Evolutionary conservation across 2,888 invertebrate species (phyloP).

Genomic region (Diadromus collaris): DNA sequence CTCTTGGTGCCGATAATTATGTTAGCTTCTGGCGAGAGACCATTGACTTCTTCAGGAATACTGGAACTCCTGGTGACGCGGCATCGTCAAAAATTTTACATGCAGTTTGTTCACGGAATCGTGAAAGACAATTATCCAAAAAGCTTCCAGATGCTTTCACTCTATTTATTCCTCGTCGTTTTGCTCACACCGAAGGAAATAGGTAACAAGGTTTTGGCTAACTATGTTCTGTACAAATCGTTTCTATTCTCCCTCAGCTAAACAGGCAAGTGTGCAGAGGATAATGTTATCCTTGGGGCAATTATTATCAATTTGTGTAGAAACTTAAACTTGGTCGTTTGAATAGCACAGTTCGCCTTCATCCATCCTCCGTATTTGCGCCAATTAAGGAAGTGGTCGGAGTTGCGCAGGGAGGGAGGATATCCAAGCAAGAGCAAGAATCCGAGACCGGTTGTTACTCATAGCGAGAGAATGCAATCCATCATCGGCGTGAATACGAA

Average conservation of each 20-base stretch:
- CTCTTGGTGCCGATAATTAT: constrained; percentile 75
- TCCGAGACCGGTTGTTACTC: constrained; percentile 62
- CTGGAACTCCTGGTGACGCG: constrained; percentile 27
- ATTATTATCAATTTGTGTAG: constrained; percentile 42
- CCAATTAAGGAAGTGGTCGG: constrained; percentile 21
- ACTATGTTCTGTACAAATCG: constrained; percentile 5
- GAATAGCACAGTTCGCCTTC: constrained; percentile 27
- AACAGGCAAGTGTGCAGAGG: constrained; percentile 36
- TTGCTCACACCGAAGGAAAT: background rate
- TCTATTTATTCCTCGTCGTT: background rate
- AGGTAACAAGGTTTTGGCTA: background rate
- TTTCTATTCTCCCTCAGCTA: constrained; percentile 21
- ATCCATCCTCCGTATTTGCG: constrained; percentile 42
- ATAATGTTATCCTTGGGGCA: constrained; percentile 45
- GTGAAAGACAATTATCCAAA: background rate
- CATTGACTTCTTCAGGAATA: constrained; percentile 22
- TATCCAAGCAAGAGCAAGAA: constrained; percentile 30
- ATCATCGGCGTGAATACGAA: constrained; percentile 59
- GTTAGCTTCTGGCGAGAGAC: constrained; percentile 60
- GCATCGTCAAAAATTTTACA: constrained; percentile 19
- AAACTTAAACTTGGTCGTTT: constrained; percentile 33
- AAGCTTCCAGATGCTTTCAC: background rate
- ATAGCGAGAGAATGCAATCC: constrained; percentile 70
- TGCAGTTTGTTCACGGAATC: constrained; percentile 18
- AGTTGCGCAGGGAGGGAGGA: constrained; percentile 16